Base-by-base conservation (phyloP, 2,113 vertebrate species). In the Gymnorhina tibicen region DNA sequence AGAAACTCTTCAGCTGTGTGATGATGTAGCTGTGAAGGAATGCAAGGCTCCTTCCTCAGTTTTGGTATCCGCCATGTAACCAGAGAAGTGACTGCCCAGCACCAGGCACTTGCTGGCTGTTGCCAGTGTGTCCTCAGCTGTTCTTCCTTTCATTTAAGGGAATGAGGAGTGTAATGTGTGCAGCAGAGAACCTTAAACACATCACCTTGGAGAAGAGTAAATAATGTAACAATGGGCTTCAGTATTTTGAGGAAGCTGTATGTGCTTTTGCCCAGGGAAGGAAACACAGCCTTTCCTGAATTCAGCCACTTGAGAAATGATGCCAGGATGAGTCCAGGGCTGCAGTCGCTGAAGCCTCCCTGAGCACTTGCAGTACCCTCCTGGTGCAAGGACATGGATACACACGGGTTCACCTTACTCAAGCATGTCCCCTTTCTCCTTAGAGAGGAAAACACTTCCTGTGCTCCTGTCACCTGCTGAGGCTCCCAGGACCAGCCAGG, bases 61-160 rank as follows among this genome's bases (percentile, higher is more conserved):
- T 33, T 58, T 63, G 78, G 84, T 75, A 81, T 49, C 88, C 5
- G 7, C 74, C 79, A 21, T 70, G 96, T 92, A 97, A 97, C 83
- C 8, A 37, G 96, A 97, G 96, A 93, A 77, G 85, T 1, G 32
- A 62, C 35, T 74, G 39, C 75, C 46, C 44, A n/a, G 85, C 78
- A 63, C 46, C 52, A 58, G 82, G 17, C 41, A 12, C 67, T 39
- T 0, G 4, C 78, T 83, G 81, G 62, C 87, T 78, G 39, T 77
- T 92, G 87, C 62, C 46, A 16, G 13, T 13, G 63, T 44, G 42
- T 28, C 39, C 93, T 93, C 95, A 96, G 93, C 92, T 97, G 95
- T 33, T 81, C 88, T 33, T 74, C 67, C 63, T 74, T 59, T 90
- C 59, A 23, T 32, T 13, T 74, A 44, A 52, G 68, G 75, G 35